Conservation (phyloP, 2,113 vertebrate genomes). For the Okapia johnstoni region DNA sequence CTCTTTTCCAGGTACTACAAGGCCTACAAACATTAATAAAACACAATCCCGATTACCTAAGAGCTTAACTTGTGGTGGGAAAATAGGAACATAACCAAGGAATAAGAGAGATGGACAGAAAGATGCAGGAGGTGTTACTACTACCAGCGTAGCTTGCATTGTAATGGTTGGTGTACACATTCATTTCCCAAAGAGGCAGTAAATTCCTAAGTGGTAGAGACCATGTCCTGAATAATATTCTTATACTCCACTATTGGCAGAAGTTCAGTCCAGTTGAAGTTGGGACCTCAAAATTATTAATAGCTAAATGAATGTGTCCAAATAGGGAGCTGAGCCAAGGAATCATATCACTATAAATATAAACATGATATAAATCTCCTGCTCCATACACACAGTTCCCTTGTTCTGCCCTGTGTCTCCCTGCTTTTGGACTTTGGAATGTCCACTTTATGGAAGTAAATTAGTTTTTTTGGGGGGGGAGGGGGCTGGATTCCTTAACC, state of each 20-base stretch:
- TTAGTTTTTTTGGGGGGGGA: not conserved
- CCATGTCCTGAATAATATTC: slow-evolving; percentile 30
- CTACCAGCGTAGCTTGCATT: not conserved
- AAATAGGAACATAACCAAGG: not conserved
- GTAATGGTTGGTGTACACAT: not conserved
- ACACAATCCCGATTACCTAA: not conserved
- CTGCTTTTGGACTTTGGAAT: slow-evolving; percentile 9
- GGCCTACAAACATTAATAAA: not conserved
- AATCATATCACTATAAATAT: slow-evolving; percentile 3
- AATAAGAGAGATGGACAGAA: not conserved
- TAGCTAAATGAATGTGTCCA: slow-evolving; percentile 10
- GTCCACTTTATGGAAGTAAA: slow-evolving; percentile 39
- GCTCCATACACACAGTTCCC: not conserved
- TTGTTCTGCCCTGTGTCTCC: not conserved
- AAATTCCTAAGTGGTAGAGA: slow-evolving; percentile 42
- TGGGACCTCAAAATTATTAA: slow-evolving; percentile 10
- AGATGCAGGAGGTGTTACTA: not conserved
- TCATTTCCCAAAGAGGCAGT: slow-evolving; percentile 18
- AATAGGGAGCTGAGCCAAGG: slow-evolving; percentile 25
- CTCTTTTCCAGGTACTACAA: not conserved
- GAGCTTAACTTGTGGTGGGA: not conserved
- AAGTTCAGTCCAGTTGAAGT: not conserved
- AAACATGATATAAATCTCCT: slow-evolving; percentile 51
- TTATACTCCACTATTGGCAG: slow-evolving; percentile 34
- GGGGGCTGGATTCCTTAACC: not conserved